Base-by-base conservation (phyloP, 2,888 invertebrate genomes). In the Erpobdella octoculata region DNA sequence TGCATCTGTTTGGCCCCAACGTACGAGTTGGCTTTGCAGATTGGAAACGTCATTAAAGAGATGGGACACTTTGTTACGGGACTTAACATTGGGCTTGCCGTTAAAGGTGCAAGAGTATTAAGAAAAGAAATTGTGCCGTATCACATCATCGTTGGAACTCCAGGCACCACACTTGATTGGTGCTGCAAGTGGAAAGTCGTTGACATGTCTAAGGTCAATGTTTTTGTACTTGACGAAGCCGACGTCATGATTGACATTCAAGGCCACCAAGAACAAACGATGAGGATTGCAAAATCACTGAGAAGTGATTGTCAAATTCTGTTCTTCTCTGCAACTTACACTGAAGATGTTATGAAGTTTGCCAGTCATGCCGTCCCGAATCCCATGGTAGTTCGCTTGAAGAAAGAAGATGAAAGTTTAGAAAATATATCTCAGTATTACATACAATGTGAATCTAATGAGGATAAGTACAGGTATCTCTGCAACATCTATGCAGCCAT, bases 241-340 rank as follows among this genome's bases (percentile, higher is more conserved):
- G 98, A 98, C 86, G 93, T 98, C 0, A 98, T 98, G 97, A 97
- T 98, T 78, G 92, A 92, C 25, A 91, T 93, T 31, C 96, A 97
- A 85, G 97, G 97, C 0, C 96, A 97, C 84, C 93, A 93, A 82
- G 96, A 97, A 83, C 93, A 94, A 80, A 94, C 94, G 78, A 91
- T 95, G 77, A 88, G 92, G 72, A 93, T 98, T 79, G 93, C 96
- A 82, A 93, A 92, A 89, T 89, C 83, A 37, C 48, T 69, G 36
- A 87, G 81, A 85, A 76, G 75, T 70, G 86, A 88, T 70, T 96
- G 95, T 83, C 98, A 99, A 84, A 93, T 95, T 90, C 90, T 99
- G 89, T 90, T 98, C 79, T 98, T 99, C 83, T 96, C 96, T 28
- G 98, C 98, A 0, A 99, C 98, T 0, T 98, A 97, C 83, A 92